Evolutionary conservation across 2,888 invertebrate genomes (phyloP).

Genomic region (Spilarctia lutea): DNA sequence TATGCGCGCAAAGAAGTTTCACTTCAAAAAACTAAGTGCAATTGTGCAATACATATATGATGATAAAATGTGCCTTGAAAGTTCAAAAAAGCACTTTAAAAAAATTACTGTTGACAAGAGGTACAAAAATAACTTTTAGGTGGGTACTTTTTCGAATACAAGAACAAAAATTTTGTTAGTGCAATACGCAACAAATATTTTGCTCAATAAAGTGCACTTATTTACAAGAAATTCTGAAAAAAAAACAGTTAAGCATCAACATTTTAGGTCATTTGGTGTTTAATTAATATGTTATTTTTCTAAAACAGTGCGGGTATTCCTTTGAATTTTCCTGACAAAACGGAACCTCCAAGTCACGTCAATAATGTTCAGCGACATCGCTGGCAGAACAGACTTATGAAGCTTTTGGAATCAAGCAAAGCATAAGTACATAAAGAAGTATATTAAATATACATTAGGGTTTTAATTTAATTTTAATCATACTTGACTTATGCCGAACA

Average conservation of each 20-base stretch:
- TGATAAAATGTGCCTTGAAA: too few species aligned
- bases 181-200: background rate
- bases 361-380: constrained; percentile 70
- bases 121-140: background rate
- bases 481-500: background rate
- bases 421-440: background rate
- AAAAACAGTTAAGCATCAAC: too few species aligned
- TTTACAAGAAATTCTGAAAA: background rate
- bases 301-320: constrained; percentile 61
- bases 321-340: constrained; percentile 64
- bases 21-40: too few species aligned
- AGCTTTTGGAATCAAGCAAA: constrained; percentile 48
- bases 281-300: background rate
- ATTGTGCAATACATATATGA: too few species aligned
- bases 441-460: background rate
- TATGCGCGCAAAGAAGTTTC: too few species aligned
- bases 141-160: background rate
- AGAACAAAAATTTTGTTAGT: background rate
- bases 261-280: background rate
- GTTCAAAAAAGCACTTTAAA: background rate
- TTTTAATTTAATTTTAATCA: background rate
- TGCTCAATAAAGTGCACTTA: background rate
- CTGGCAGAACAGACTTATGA: constrained; percentile 71
- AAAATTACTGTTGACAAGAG: background rate
- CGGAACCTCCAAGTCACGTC: constrained; percentile 58